Evolutionary conservation across 1,140 invertebrate genomes (phyloP).

Genomic region (Saxidomus purpurata): DNA sequence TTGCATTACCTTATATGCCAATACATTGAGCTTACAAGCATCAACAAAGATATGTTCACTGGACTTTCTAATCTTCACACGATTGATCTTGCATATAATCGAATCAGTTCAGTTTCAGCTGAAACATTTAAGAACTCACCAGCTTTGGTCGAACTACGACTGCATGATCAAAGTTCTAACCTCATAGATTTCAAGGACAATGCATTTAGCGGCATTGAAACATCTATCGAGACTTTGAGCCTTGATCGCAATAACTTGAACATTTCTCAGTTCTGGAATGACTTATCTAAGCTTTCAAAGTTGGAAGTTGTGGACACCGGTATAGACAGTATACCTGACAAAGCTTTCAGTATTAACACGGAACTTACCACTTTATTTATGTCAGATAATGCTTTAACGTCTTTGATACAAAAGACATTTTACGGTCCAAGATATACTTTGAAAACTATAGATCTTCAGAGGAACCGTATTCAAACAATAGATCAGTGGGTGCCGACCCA

Average conservation of each 20-base stretch:
- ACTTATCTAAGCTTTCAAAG: conserved; percentile 63
- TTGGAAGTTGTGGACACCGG: conserved; percentile 68
- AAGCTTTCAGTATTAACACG: conserved; percentile 66
- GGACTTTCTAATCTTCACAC: conserved; percentile 66
- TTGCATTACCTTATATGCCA: conserved; percentile 95
- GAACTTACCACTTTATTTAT: conserved; percentile 69
- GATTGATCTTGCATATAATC: conserved; percentile 74
- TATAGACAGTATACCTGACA: conserved; percentile 71
- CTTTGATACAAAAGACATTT: conserved; percentile 67
- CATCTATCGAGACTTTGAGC: conserved; percentile 59
- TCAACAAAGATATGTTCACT: conserved; percentile 91
- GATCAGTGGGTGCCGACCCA: no score
- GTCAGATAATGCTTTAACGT: conserved; percentile 67
- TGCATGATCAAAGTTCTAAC: conserved; percentile 55
- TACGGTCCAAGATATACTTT: conserved; percentile 72
- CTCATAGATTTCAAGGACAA: conserved; percentile 1
- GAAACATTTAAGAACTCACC: conserved; percentile 70
- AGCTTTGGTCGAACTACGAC: conserved; percentile 65
- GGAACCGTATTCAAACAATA: conserved; percentile 73
- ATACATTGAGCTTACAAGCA: conserved; percentile 94
- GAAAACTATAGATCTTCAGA: conserved; percentile 59
- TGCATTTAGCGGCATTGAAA: conserved; percentile 63
- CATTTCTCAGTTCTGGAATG: conserved; percentile 65
- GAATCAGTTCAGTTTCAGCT: conserved; percentile 64
- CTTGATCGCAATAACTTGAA: conserved; percentile 62